phyloP scores from a whole-genome alignment of 1,140 invertebrate species.

The Lordiphosa mommai region DNA sequence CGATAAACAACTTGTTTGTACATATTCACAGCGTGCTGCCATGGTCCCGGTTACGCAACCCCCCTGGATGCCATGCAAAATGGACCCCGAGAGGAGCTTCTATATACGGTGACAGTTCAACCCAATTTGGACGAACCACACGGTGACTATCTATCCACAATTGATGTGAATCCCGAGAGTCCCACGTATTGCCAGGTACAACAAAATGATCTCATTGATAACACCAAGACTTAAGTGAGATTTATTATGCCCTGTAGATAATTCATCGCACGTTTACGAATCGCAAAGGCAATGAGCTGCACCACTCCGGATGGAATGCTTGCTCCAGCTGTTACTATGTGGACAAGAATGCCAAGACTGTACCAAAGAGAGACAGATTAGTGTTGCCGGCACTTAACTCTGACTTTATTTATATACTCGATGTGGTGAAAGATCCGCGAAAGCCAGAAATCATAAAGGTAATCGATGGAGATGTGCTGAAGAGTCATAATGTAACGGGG shows the following conservation, averaged over 20 bases:
- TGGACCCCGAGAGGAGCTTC: slow-evolving; percentile 89
- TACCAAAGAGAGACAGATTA: slow-evolving; percentile 86
- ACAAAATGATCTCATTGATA: slow-evolving; percentile 2
- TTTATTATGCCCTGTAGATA: slow-evolving; percentile 83
- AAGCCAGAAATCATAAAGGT: slow-evolving; percentile 83
- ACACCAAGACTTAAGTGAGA: background rate
- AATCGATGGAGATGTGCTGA: slow-evolving; percentile 87
- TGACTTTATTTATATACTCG: slow-evolving; percentile 92
- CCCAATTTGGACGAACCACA: slow-evolving; percentile 84
- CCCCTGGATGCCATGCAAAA: slow-evolving; percentile 90
- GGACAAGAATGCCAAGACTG: slow-evolving; percentile 80
- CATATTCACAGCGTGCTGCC: slow-evolving; percentile 65
- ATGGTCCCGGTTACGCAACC: slow-evolving; percentile 87
- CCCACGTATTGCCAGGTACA: slow-evolving; percentile 91
- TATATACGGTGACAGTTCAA: slow-evolving; percentile 93
- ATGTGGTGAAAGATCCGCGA: slow-evolving; percentile 86
- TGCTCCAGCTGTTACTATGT: slow-evolving; percentile 92
- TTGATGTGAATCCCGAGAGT: slow-evolving; percentile 94
- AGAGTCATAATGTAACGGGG: slow-evolving; percentile 86
- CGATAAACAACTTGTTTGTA: slow-evolving; percentile 19
- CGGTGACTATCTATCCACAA: slow-evolving; percentile 93
- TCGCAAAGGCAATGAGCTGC: slow-evolving; percentile 92
- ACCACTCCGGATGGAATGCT: slow-evolving; percentile 97
- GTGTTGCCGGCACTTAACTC: slow-evolving; percentile 91
- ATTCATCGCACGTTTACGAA: slow-evolving; percentile 91